Evolutionary conservation across 2,888 invertebrate genomes (phyloP).

Genomic region (Acleris laterana): DNA sequence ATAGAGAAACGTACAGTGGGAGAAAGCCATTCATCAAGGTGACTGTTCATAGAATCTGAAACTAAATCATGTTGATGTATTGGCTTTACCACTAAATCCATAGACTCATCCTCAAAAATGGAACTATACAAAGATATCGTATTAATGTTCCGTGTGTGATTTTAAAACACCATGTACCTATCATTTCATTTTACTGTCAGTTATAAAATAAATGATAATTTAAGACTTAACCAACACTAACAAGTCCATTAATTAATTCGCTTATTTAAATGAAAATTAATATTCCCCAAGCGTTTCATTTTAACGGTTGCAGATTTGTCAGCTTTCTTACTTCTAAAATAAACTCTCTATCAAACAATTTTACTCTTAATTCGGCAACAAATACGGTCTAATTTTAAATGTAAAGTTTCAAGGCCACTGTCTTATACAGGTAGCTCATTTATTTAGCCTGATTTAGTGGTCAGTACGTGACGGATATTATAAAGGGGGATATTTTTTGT

Average conservation of each 20-base stretch:
- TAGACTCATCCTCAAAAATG: no score
- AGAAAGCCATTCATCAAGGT: no score
- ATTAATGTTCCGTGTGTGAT: no score
- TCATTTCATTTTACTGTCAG: no score
- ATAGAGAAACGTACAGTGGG: no score
- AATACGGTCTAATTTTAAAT: constrained; percentile 15
- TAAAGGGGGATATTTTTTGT: neutral
- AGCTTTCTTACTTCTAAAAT: constrained; percentile 24
- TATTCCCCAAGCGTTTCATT: constrained; percentile 30
- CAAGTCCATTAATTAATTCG: constrained; percentile 28
- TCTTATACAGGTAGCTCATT: constrained; percentile 22
- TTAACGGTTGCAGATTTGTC: constrained; percentile 31
- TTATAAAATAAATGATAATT: no score
- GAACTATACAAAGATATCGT: no score
- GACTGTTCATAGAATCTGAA: no score
- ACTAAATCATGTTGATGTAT: no score
- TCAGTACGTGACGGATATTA: constrained; percentile 30
- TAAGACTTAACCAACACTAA: constrained; percentile 10
- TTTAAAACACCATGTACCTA: no score
- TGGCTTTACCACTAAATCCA: no score
- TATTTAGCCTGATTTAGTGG: constrained; percentile 34
- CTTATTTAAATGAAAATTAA: constrained; percentile 38
- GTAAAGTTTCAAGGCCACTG: constrained; percentile 1
- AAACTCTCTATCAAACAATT: constrained; percentile 5
- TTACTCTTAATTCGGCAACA: neutral